These are phyloP conservation scores for Brachyptera putata DNA, from an alignment of 2,888 invertebrate species.

Conservation along the genomic window DNA sequence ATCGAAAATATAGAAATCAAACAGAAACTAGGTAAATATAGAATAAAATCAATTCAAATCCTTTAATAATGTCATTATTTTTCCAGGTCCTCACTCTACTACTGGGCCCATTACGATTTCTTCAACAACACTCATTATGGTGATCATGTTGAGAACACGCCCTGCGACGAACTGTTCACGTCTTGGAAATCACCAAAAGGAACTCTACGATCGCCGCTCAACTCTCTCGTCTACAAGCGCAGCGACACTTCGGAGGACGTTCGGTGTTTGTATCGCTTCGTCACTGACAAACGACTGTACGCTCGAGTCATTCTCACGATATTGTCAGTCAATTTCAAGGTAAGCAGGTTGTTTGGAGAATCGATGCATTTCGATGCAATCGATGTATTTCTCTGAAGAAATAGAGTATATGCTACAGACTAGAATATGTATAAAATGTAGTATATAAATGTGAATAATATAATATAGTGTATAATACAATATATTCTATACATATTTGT, in stretches of 20 bases:
- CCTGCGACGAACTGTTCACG: slow-evolving; percentile 83
- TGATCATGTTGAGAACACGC: slow-evolving; percentile 72
- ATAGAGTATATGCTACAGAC: too few species aligned
- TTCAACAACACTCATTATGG: slow-evolving; percentile 87
- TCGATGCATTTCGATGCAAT: too few species aligned
- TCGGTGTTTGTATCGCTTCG: slow-evolving; percentile 76
- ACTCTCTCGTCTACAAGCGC: slow-evolving; percentile 80
- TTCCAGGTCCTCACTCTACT: slow-evolving; percentile 80
- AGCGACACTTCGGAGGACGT: slow-evolving; percentile 69
- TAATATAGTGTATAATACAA: too few species aligned
- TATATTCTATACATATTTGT: too few species aligned
- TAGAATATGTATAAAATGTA: too few species aligned
- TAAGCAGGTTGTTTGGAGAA: too few species aligned
- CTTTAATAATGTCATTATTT: too few species aligned
- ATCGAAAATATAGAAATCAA: too few species aligned
- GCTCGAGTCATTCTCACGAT: slow-evolving; percentile 76
- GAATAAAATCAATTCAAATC: too few species aligned
- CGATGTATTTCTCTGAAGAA: too few species aligned
- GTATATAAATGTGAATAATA: too few species aligned
- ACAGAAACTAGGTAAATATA: too few species aligned
- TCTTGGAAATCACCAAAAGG: slow-evolving; percentile 79
- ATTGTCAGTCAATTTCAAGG: slow-evolving; percentile 76
- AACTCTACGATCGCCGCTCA: slow-evolving; percentile 73
- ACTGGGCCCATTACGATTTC: slow-evolving; percentile 93
- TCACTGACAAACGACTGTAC: slow-evolving; percentile 75